phyloP scores from a whole-genome alignment of 2,797 vertebrate species.

The Yasuhikotakia modesta region DNA sequence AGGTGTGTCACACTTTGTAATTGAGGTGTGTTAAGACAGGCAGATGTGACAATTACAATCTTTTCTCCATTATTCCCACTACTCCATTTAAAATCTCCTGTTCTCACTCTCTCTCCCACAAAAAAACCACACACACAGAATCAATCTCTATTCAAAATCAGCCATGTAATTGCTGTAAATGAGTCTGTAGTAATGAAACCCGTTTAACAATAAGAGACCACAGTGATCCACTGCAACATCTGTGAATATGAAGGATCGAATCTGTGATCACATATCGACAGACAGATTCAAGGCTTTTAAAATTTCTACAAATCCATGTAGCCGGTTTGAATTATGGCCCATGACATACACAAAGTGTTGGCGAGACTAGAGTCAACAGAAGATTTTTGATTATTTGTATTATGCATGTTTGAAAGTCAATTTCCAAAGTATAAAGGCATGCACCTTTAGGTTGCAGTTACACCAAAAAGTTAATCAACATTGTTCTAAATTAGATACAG shows the following conservation, averaged over 20 bases:
- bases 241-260: neutral
- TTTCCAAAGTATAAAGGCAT: neutral
- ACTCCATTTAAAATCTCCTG: constrained; percentile 33
- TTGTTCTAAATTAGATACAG: no score
- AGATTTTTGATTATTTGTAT: no score
- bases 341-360: neutral
- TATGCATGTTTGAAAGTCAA: neutral
- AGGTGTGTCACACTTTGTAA: constrained; percentile 29
- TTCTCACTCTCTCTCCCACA: neutral
- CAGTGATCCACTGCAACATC: constrained; percentile 5
- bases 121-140: neutral
- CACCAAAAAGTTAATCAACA: neutral
- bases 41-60: constrained; percentile 40
- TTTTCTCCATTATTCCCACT: constrained; percentile 33
- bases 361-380: neutral
- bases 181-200: constrained; percentile 35
- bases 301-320: neutral
- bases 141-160: constrained; percentile 43
- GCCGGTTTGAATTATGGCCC: neutral
- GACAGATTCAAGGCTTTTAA: neutral
- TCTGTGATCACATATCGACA: constrained; percentile 2
- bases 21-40: constrained; percentile 24
- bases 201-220: constrained; percentile 32
- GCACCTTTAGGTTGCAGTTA: neutral
- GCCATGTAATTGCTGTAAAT: constrained; percentile 45